Evolutionary conservation across 2,797 vertebrate genomes (phyloP).

Genomic region (Serranus cabrilla): DNA sequence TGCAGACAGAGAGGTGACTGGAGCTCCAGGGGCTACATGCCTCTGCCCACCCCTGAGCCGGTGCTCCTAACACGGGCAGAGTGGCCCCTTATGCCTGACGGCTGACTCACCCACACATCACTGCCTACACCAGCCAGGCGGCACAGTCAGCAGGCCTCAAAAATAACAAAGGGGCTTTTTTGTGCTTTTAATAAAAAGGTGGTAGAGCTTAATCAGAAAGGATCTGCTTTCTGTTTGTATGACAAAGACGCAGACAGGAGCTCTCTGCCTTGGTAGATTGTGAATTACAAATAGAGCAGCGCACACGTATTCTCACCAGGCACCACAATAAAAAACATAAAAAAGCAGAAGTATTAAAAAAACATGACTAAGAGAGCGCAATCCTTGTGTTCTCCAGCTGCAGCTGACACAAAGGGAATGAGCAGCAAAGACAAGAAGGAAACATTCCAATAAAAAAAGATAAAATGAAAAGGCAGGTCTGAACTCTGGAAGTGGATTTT

Average conservation of each 20-base stretch:
- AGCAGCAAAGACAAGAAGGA: constrained; percentile 28
- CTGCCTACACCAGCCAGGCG: constrained; percentile 47
- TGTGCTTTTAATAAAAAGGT: constrained; percentile 63
- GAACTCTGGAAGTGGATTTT: constrained; percentile 17
- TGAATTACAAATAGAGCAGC: constrained; percentile 46
- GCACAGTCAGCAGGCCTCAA: constrained; percentile 49
- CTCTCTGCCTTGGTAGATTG: constrained; percentile 30
- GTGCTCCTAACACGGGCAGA: constrained; percentile 48
- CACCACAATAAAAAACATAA: constrained; percentile 30
- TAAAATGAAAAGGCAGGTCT: constrained; percentile 30
- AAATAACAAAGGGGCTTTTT: constrained; percentile 64
- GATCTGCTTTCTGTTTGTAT: constrained; percentile 49
- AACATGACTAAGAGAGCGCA: constrained; percentile 24
- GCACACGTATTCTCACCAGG: constrained; percentile 25
- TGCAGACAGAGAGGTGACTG: constrained; percentile 69
- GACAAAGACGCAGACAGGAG: constrained; percentile 46
- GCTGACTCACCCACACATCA: constrained; percentile 65
- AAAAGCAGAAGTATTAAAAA: constrained; percentile 36
- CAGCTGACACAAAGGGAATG: constrained; percentile 26
- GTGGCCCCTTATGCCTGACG: constrained; percentile 45
- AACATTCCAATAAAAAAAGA: constrained; percentile 21
- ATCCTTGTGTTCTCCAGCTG: constrained; percentile 12
- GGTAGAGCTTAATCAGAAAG: constrained; percentile 55
- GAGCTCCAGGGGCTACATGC: constrained; percentile 59
- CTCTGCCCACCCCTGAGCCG: constrained; percentile 66